phyloP scores from a whole-genome alignment of 1,140 invertebrate species.

The Temnothorax nylanderi region DNA sequence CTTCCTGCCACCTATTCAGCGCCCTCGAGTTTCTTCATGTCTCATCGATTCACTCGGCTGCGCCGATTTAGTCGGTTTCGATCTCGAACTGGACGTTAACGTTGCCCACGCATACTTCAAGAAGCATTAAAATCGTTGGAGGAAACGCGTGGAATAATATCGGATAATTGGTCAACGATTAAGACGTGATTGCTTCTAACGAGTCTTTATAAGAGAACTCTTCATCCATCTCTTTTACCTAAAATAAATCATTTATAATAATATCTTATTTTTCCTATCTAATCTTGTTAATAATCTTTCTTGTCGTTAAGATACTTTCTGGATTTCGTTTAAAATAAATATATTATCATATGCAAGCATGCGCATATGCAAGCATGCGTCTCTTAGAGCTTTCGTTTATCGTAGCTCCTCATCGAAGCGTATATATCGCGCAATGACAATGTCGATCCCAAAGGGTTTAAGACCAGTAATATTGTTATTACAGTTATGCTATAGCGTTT shows the following conservation, averaged over 20 bases:
- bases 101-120: background rate
- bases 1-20: conserved; percentile 50
- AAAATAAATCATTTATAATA: background rate
- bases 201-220: background rate
- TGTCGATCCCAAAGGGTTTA: conserved; percentile 66
- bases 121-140: background rate
- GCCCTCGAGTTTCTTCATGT: conserved; percentile 75
- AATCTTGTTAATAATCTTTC: background rate
- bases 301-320: background rate
- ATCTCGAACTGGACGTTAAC: conserved; percentile 19
- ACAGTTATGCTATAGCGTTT: conserved; percentile 69
- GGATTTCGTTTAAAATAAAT: background rate
- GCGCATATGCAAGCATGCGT: background rate
- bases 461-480: conserved; percentile 61
- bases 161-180: background rate
- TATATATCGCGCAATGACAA: conserved; percentile 36
- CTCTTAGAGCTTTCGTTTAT: conserved; percentile 11
- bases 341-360: background rate
- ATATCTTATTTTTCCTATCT: background rate
- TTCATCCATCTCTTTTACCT: background rate
- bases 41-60: conserved; percentile 71
- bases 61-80: conserved; percentile 33
- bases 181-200: background rate
- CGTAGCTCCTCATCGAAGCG: conserved; percentile 9
- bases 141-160: background rate